Conservation (phyloP, 1,140 invertebrate genomes). For the Centruroides vittatus region DNA sequence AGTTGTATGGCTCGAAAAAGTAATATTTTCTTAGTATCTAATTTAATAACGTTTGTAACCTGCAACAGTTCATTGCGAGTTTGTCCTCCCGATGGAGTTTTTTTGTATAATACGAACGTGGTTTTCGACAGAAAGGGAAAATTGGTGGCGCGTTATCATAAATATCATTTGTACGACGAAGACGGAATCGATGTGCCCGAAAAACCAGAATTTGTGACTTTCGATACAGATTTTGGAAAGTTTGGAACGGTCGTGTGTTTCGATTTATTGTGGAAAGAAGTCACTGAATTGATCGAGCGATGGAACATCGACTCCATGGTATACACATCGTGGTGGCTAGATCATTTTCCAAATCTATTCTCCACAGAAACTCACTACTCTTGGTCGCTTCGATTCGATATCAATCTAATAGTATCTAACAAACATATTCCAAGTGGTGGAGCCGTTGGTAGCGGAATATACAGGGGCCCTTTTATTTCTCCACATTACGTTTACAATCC, state of each 20-base stretch:
- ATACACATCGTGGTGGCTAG: slow-evolving; percentile 54
- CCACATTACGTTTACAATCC: background rate
- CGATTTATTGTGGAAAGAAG: slow-evolving; percentile 48
- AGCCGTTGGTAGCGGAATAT: slow-evolving; percentile 15
- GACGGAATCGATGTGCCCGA: slow-evolving; percentile 34
- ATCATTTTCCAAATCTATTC: slow-evolving; percentile 47
- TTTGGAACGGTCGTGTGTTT: slow-evolving; percentile 64
- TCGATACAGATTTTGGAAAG: slow-evolving; percentile 34
- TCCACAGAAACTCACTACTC: slow-evolving; percentile 36
- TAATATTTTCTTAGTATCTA: slow-evolving; percentile 48
- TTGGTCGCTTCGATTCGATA: slow-evolving; percentile 36
- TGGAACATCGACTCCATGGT: slow-evolving; percentile 47
- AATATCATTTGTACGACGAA: slow-evolving; percentile 52
- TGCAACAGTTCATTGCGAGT: background rate
- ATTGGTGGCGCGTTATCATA: slow-evolving; percentile 50
- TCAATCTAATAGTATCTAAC: slow-evolving; percentile 42
- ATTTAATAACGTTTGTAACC: slow-evolving; percentile 36
- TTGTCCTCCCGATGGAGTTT: slow-evolving; percentile 28
- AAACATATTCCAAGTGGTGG: slow-evolving; percentile 29
- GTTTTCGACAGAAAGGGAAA: slow-evolving; percentile 48
- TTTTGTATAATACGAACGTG: slow-evolving; percentile 57
- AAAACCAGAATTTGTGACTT: slow-evolving; percentile 36
- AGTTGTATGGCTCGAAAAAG: slow-evolving; percentile 40
- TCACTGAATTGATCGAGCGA: slow-evolving; percentile 33
- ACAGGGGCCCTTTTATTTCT: background rate